Evolutionary conservation across 2,113 vertebrate species (phyloP).

Genomic region (Gobio gobio): DNA sequence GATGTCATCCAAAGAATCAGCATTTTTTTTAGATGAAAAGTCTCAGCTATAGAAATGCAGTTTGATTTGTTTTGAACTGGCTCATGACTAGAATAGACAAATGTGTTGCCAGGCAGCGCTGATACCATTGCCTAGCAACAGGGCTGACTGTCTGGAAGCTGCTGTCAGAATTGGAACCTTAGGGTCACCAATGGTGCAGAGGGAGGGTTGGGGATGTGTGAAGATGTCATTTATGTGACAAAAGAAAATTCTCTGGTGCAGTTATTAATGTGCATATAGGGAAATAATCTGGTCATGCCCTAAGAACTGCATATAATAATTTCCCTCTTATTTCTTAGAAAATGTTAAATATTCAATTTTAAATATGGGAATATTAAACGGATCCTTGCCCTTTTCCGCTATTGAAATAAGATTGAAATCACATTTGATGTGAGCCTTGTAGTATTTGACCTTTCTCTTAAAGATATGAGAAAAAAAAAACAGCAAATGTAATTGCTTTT

Average conservation of each 20-base stretch:
- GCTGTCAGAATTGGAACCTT: slow-evolving; percentile 50
- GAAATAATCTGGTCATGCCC: background rate
- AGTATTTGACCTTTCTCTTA: slow-evolving; percentile 6
- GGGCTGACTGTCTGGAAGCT: slow-evolving; percentile 67
- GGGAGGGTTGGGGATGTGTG: slow-evolving; percentile 58
- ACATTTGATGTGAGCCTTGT: slow-evolving; percentile 1
- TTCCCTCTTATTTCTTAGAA: background rate
- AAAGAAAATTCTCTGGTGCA: slow-evolving; percentile 24
- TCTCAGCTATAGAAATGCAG: slow-evolving; percentile 59
- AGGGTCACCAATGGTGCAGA: slow-evolving; percentile 43
- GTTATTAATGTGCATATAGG: slow-evolving; percentile 4
- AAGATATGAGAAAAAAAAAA: background rate
- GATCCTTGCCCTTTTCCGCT: background rate
- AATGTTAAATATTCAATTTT: background rate
- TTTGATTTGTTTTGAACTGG: slow-evolving; percentile 66
- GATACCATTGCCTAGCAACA: slow-evolving; percentile 75
- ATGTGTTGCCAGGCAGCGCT: slow-evolving; percentile 80
- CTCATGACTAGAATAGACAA: slow-evolving; percentile 74
- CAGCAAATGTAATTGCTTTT: background rate
- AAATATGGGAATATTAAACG: background rate
- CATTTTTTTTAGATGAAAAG: slow-evolving; percentile 9
- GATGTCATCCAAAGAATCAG: background rate
- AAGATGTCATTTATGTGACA: slow-evolving; percentile 50
- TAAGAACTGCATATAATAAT: background rate
- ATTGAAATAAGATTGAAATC: background rate